These are phyloP conservation scores for Dendronephthya gigantea DNA, from an alignment of 64 coral and sea anemone species.

Conservation along the genomic window DNA sequence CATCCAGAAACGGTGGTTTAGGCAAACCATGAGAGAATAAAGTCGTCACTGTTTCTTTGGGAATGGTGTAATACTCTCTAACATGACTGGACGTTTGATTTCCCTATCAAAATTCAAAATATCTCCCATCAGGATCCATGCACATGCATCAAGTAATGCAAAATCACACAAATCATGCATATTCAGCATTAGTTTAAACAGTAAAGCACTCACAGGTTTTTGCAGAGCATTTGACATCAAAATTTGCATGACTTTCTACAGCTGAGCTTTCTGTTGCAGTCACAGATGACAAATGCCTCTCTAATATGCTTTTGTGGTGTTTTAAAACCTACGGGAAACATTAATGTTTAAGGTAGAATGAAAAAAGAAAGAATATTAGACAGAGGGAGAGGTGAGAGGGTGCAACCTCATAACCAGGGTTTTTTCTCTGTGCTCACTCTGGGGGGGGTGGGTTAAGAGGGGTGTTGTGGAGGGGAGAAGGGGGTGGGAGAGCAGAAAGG, in stretches of 20 bases:
- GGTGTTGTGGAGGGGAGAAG: too few species aligned
- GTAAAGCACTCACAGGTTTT: not conserved
- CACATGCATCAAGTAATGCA: not conserved
- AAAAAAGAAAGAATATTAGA: too few species aligned
- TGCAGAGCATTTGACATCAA: not conserved
- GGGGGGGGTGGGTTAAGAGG: too few species aligned
- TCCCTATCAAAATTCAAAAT: not conserved
- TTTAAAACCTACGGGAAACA: not conserved
- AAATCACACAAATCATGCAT: too few species aligned
- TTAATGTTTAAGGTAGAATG: not conserved
- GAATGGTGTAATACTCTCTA: constrained; percentile 4
- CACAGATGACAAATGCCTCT: not conserved
- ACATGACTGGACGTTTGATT: not conserved
- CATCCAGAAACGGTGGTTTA: not conserved
- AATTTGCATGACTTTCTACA: not conserved
- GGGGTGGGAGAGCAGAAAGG: too few species aligned
- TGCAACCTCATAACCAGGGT: too few species aligned
- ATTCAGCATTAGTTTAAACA: not conserved
- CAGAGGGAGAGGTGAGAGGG: too few species aligned
- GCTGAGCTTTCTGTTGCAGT: not conserved
- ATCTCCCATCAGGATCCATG: not conserved
- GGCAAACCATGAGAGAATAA: not conserved
- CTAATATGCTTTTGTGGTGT: not conserved
- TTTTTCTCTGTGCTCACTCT: too few species aligned
- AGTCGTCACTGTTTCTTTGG: not conserved